These are phyloP conservation scores for Ophion ellenae DNA, from an alignment of 2,888 invertebrate genomes.

Conservation along the genomic window DNA sequence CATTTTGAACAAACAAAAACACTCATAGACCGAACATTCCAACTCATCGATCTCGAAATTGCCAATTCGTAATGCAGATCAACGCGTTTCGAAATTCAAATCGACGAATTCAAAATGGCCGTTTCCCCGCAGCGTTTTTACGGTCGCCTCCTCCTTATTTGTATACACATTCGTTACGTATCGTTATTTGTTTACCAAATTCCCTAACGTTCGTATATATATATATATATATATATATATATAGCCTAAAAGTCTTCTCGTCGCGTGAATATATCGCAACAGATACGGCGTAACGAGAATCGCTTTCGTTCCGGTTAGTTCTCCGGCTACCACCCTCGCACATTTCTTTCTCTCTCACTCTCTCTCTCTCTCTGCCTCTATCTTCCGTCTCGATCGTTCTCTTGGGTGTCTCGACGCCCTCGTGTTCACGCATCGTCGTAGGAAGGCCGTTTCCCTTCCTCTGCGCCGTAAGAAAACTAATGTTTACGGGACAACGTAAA, in stretches of 20 bases:
- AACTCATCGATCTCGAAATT: neutral
- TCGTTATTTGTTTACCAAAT: constrained; percentile 37
- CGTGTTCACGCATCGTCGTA: constrained; percentile 69
- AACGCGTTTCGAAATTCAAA: neutral
- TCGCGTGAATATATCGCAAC: constrained; percentile 22
- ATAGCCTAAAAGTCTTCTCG: constrained; percentile 23
- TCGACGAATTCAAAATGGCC: neutral
- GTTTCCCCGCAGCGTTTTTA: neutral
- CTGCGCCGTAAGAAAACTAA: constrained; percentile 53
- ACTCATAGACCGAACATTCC: neutral
- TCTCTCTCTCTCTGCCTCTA: constrained; percentile 2
- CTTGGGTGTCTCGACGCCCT: constrained; percentile 68
- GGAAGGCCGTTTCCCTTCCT: constrained; percentile 80
- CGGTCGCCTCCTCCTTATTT: neutral
- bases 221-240: neutral
- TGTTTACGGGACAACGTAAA: constrained; percentile 61
- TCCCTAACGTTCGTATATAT: constrained; percentile 9
- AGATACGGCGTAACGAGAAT: constrained; percentile 42
- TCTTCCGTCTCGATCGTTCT: constrained; percentile 8
- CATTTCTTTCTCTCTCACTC: constrained; percentile 14
- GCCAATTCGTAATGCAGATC: neutral
- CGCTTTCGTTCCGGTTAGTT: constrained; percentile 62
- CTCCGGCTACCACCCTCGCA: constrained; percentile 53
- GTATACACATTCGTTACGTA: neutral
- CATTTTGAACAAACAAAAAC: neutral